Base-by-base conservation (phyloP, 2,888 invertebrate species). In the Hololepta plana region DNA sequence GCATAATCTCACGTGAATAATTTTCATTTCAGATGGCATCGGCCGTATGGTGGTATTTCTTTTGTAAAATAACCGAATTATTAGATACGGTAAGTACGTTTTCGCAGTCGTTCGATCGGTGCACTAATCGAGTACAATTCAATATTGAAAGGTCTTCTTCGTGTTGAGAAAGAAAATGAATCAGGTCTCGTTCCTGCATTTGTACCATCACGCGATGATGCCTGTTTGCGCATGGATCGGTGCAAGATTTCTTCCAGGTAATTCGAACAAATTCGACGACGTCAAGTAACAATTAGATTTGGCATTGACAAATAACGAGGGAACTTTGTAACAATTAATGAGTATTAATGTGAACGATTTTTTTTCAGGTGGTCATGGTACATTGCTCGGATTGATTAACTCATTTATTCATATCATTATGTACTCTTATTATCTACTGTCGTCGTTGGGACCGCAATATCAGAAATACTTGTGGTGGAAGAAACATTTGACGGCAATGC, bases 401-500 rank as follows among this genome's bases (percentile, higher is more conserved):
- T 82, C 88, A 3, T 90, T 90, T 43, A 90, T 93, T 10, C 93
- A 93, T 47, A 79, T 91, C 36, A 65, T 93, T 38, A 93, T 93
- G 91, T 93, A 93, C 51, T 62, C 74, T 2, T 93, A 93, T 53
- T 90, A 90, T 44, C 64, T 91, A 60, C 49, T 91, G 29, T 75
- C 93, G 1, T 88, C 90, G 1, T 60, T 88, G 47, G 82, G 91
- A 14, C 91, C 90, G 0, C 65, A 74, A 40, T 77, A 74, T 52
- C 84, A 84, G 47, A 74, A 75, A 53, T 88, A 81, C 47, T 59
- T 91, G 35, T 88, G 85, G 74, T 91, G 91, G 91, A 91, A 91
- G 56, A 79, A 73, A 39, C 77, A 91, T 53, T 75, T 93, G 40
- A 91, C 91, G 14, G 75, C 72, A 13, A 58, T 91, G 46, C 90